These are phyloP conservation scores for Agelaius tricolor DNA, from an alignment of 2,113 vertebrate genomes.

Conservation along the genomic window DNA sequence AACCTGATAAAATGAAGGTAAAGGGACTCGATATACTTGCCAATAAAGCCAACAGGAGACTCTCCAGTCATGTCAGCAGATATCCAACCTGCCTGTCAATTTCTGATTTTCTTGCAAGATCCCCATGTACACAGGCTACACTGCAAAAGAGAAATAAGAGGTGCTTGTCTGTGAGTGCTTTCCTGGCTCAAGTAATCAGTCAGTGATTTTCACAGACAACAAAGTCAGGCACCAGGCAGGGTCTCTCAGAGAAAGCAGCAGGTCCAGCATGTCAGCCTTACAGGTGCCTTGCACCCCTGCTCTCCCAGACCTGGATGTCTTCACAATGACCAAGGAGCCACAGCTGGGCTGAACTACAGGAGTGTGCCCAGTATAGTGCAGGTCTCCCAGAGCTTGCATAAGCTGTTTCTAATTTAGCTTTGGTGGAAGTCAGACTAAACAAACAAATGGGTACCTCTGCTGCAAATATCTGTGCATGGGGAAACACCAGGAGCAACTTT, in stretches of 20 bases:
- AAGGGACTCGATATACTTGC: background rate
- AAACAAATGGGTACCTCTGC: background rate
- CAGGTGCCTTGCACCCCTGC: rapidly evolving
- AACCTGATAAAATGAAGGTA: background rate
- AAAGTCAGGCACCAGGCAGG: rapidly evolving
- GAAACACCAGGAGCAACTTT: background rate
- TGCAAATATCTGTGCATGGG: background rate
- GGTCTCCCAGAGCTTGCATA: background rate
- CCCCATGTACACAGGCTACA: background rate
- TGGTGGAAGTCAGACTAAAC: background rate
- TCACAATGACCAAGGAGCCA: background rate
- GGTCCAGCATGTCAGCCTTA: background rate
- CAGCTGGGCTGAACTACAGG: background rate
- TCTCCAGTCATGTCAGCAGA: background rate
- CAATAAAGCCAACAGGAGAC: background rate
- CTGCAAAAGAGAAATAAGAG: background rate
- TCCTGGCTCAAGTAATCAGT: background rate
- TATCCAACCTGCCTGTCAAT: background rate
- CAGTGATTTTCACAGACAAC: background rate
- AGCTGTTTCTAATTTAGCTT: background rate
- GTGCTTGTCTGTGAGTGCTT: background rate
- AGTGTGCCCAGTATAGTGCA: rapidly evolving
- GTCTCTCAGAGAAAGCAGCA: background rate
- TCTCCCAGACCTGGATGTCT: background rate
- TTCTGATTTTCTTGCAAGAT: background rate